phyloP scores from a whole-genome alignment of 2,113 vertebrate genomes.

The Varanus salvator region DNA sequence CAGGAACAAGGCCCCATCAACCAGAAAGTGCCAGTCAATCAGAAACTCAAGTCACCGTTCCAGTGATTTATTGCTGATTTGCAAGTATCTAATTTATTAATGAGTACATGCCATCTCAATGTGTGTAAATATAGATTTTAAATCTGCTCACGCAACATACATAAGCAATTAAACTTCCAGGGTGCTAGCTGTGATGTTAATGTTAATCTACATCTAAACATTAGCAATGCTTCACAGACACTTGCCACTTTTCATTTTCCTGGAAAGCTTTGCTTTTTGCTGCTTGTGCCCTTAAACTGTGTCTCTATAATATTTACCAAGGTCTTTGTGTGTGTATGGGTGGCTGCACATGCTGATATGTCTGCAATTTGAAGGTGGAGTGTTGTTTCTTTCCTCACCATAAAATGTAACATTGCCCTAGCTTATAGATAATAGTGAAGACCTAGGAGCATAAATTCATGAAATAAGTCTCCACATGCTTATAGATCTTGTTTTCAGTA shows the following conservation, averaged over 20 bases:
- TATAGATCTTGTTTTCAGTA: conserved; percentile 54
- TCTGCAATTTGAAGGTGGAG: neutral
- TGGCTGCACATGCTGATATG: conserved; percentile 41
- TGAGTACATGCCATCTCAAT: conserved; percentile 60
- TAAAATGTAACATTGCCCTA: conserved; percentile 26
- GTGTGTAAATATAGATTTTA: conserved; percentile 73
- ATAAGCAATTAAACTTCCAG: conserved; percentile 64
- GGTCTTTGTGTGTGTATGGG: conserved; percentile 47
- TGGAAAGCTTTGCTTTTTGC: conserved; percentile 64
- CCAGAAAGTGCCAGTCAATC: conserved; percentile 44
- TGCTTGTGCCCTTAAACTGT: conserved; percentile 63
- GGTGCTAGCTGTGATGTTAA: conserved; percentile 50
- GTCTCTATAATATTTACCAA: conserved; percentile 62
- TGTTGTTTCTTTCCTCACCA: conserved; percentile 33
- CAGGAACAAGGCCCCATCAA: conserved; percentile 48
- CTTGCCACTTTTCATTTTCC: conserved; percentile 48
- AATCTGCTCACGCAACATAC: conserved; percentile 64
- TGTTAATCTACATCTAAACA: conserved; percentile 63
- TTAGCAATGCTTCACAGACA: conserved; percentile 55
- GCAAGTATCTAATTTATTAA: conserved; percentile 72
- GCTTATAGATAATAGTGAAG: conserved; percentile 39
- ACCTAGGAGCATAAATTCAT: conserved; percentile 58
- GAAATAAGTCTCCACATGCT: conserved; percentile 57
- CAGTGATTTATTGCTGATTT: conserved; percentile 63
- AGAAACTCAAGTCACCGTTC: conserved; percentile 59